Evolutionary conservation across 1,140 invertebrate genomes (phyloP), one percentile per base, ranked within the genome.

Genomic region (Drosophila chauvacae): DNA sequence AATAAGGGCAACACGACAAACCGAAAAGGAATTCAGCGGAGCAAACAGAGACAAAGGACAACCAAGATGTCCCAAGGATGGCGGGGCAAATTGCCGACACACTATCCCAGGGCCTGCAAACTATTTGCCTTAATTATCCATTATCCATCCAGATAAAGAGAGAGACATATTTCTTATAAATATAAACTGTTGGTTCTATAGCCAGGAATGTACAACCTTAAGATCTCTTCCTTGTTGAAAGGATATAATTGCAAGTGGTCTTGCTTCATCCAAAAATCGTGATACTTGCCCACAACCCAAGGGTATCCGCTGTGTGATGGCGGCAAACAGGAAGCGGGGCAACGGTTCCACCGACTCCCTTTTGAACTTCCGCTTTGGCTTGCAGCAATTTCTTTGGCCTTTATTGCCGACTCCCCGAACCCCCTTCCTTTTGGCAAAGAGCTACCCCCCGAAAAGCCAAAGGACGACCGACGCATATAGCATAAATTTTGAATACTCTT

Each of bases 311-410:
- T 45, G 48, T 4, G 28, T 58, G 77, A 59, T 77, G 75, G 77
- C 79, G 68, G 59, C 70, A 73, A 72, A 68, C 84, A 86, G 85
- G 85, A 88, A 88, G 78, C 78, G 80, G 81, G 60, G 70, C 77
- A 80, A 70, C 78, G 85, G 74, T 81, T 81, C 85, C 80, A 88
- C 63, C 75, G 68, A 77, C 85, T 88, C 85, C 81, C 86, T 85
- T 90, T 81, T 80, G 63, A 85, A 85, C 85, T 85, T 90, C 85
- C 85, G 85, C 64, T 90, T 85, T 81, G 81, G 81, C 74, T 88
- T 90, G 84, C 77, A 81, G 85, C 84, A 87, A 87, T 87, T 88
- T 87, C 84, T 87, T 87, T 87, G 86, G 85, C 69, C 84, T 88
- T 87, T 87, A 87, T 87, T 88, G 85, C 85, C 58, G 41, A 7